Conservation (phyloP, 2,888 invertebrate species). For the Dasypogon diadema region DNA sequence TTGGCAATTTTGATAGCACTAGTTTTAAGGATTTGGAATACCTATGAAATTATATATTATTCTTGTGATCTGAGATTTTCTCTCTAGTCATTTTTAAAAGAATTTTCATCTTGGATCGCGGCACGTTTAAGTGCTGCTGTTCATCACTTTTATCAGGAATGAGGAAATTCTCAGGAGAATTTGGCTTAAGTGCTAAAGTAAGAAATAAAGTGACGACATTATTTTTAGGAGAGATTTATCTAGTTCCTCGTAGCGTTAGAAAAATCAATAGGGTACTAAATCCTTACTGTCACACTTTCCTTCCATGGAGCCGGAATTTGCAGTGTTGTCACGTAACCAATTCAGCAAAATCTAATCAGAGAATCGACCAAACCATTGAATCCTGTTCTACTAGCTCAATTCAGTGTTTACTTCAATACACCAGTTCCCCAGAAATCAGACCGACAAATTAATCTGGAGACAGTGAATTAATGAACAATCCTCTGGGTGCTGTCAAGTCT, state of each 20-base stretch:
- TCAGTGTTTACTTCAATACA: slow-evolving; percentile 3
- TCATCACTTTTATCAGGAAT: too few species aligned
- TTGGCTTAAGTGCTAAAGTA: too few species aligned
- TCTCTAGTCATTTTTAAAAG: too few species aligned
- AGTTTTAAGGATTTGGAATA: too few species aligned
- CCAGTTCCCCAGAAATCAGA: neutral
- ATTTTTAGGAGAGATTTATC: neutral
- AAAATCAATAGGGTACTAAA: neutral
- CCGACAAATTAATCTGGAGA: slow-evolving; percentile 34
- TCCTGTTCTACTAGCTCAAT: neutral
- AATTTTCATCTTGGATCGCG: too few species aligned
- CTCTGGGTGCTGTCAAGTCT: slow-evolving; percentile 5
- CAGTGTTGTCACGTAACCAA: slow-evolving; percentile 38
- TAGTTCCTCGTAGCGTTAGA: neutral
- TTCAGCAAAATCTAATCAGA: slow-evolving; percentile 43
- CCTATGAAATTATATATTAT: too few species aligned
- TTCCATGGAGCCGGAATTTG: slow-evolving; percentile 8
- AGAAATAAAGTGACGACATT: too few species aligned
- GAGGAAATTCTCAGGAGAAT: too few species aligned
- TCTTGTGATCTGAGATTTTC: too few species aligned
- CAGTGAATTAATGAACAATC: slow-evolving; percentile 19
- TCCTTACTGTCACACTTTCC: neutral
- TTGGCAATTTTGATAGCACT: too few species aligned
- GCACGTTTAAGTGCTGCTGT: too few species aligned
- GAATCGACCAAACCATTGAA: slow-evolving; percentile 12